Percentiles rank a stretch among this genome's conserved stretches.
Conservation (phyloP, 2,797 vertebrate genomes). For the Bovichtus variegatus region DNA sequence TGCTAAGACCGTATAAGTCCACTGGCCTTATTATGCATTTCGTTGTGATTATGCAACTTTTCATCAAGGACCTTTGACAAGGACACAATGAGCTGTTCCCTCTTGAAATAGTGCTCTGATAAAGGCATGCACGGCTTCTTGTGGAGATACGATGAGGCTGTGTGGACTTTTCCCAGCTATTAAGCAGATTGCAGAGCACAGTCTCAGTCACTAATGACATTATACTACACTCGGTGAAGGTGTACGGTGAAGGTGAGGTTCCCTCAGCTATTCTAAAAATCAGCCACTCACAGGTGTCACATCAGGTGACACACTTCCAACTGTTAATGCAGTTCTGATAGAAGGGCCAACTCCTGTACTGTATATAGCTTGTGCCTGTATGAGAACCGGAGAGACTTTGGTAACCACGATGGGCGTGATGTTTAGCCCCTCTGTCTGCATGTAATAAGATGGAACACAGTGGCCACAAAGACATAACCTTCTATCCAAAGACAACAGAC, state of each 20-base stretch:
- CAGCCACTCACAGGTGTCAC: slow-evolving; percentile 56
- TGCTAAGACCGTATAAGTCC: neutral
- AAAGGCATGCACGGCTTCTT: neutral
- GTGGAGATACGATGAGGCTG: slow-evolving; percentile 1
- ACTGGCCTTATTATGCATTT: neutral
- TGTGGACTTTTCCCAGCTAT: slow-evolving; percentile 34
- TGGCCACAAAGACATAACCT: slow-evolving; percentile 15
- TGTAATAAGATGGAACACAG: slow-evolving; percentile 6
- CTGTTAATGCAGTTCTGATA: slow-evolving; percentile 11
- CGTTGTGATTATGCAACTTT: neutral
- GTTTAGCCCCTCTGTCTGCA: slow-evolving; percentile 1
- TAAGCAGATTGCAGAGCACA: slow-evolving; percentile 18
- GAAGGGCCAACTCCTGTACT: neutral
- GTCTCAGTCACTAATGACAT: slow-evolving; percentile 49
- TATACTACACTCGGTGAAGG: slow-evolving; percentile 15
- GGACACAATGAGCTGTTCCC: neutral
- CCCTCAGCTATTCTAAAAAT: slow-evolving; percentile 44
- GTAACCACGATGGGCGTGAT: neutral
- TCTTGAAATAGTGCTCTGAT: slow-evolving; percentile 8
- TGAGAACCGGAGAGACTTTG: neutral
- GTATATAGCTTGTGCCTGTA: neutral
- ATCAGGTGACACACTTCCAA: slow-evolving; percentile 46
- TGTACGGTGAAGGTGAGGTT: slow-evolving; percentile 21
- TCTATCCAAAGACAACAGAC: slow-evolving; percentile 12
- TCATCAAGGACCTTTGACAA: neutral